Percentiles rank a stretch among this genome's conserved stretches.
Conservation (phyloP, 2,888 invertebrate genomes). For the Catonia carolina region DNA sequence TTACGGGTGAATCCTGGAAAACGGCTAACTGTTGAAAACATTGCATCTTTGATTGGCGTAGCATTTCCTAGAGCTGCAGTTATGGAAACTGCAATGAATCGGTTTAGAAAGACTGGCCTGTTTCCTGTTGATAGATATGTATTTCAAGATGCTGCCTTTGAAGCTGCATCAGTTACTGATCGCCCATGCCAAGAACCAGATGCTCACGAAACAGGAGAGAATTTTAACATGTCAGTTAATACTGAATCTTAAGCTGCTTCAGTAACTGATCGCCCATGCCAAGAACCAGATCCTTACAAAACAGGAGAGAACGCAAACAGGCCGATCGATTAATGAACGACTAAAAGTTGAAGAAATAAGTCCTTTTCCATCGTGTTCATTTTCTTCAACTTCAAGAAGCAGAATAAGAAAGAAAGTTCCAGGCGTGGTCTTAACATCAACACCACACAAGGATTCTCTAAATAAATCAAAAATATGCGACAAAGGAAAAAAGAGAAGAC, state of each 20-base stretch:
- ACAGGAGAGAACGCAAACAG: too few species aligned
- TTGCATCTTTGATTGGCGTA: slow-evolving; percentile 17
- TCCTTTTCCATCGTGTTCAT: too few species aligned
- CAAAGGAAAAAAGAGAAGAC: too few species aligned
- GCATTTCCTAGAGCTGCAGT: slow-evolving; percentile 17
- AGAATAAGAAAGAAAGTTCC: too few species aligned
- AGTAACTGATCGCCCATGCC: slow-evolving; percentile 3
- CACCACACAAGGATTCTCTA: too few species aligned
- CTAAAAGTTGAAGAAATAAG: too few species aligned
- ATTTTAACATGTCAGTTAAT: neutral
- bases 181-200: slow-evolving; percentile 5
- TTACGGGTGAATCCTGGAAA: slow-evolving; percentile 18
- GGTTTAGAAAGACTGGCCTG: slow-evolving; percentile 11
- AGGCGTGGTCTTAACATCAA: too few species aligned
- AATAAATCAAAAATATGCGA: too few species aligned
- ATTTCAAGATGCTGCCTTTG: slow-evolving; percentile 19
- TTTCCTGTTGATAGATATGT: slow-evolving; percentile 22
- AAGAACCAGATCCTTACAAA: too few species aligned
- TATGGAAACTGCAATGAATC: slow-evolving; percentile 19
- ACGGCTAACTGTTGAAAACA: slow-evolving; percentile 10
- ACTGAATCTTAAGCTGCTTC: slow-evolving; percentile 14
- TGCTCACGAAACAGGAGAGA: slow-evolving; percentile 1
- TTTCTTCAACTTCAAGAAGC: too few species aligned
- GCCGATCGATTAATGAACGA: too few species aligned
- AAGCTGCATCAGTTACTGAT: slow-evolving; percentile 2